Conservation (phyloP, 2,113 vertebrate species). For the Callipepla californica region DNA sequence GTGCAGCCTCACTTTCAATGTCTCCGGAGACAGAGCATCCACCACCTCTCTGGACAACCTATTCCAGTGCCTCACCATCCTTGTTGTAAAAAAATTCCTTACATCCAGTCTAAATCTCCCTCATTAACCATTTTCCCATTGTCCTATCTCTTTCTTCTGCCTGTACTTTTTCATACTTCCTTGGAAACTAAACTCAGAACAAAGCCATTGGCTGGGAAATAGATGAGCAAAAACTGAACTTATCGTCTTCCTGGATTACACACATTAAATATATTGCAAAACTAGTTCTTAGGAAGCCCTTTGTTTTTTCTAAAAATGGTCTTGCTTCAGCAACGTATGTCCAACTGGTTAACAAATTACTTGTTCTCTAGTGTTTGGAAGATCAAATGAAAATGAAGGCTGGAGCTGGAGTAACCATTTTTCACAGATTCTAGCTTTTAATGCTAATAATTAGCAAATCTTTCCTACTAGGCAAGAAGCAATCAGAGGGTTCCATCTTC, state of each 20-base stretch:
- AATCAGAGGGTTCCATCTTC: background rate
- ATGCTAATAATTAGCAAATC: background rate
- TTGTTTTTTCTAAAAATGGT: background rate
- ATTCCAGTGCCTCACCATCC: too few relatives aligned
- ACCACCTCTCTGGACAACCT: too few relatives aligned
- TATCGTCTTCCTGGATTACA: background rate
- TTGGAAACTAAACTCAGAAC: background rate
- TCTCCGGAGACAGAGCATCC: too few relatives aligned
- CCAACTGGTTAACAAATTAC: background rate
- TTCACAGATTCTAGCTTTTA: background rate
- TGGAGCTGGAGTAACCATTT: background rate
- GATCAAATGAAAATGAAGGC: background rate
- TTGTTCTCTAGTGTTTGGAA: background rate
- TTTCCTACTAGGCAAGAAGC: background rate
- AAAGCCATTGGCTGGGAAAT: background rate
- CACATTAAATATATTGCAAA: background rate
- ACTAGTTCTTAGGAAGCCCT: background rate
- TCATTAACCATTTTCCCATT: too few relatives aligned
- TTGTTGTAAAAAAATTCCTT: too few relatives aligned
- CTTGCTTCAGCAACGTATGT: background rate
- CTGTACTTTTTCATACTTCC: background rate
- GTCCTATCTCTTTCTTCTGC: background rate
- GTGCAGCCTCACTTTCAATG: too few relatives aligned
- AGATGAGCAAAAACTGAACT: background rate
- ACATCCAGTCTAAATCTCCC: too few relatives aligned